Conservation (phyloP, 2,797 vertebrate genomes). For the Austrolebias charrua region DNA sequence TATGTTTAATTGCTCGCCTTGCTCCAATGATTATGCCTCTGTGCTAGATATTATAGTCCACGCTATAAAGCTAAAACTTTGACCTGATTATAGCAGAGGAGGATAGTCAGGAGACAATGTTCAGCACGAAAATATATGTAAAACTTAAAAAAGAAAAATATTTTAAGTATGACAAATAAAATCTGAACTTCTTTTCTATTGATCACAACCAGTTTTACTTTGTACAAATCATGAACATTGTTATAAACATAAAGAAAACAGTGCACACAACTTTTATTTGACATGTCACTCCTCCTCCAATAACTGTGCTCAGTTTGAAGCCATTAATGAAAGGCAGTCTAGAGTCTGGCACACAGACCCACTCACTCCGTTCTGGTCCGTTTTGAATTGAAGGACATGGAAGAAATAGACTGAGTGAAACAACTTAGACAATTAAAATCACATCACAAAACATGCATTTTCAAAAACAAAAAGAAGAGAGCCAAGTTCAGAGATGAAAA, state of each 20-base stretch:
- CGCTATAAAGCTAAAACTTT: too few relatives aligned
- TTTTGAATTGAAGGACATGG: conserved; percentile 11
- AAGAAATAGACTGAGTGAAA: conserved; percentile 8
- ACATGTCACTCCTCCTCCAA: conserved; percentile 35
- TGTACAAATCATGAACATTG: background rate
- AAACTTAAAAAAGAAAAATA: background rate
- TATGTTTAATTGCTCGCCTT: too few relatives aligned
- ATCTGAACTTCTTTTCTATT: background rate
- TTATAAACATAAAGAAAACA: background rate
- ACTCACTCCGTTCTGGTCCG: conserved; percentile 32
- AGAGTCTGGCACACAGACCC: conserved; percentile 33
- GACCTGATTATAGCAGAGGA: too few relatives aligned
- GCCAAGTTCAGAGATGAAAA: conserved; percentile 45
- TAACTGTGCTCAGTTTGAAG: conserved; percentile 36
- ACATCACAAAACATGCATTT: conserved; percentile 18
- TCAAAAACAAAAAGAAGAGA: conserved; percentile 36
- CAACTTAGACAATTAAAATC: conserved; percentile 16
- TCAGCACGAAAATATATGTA: background rate
- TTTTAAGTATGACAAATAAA: background rate
- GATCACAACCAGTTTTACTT: background rate
- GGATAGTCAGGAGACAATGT: background rate
- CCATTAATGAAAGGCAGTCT: conserved; percentile 49
- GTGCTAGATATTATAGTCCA: too few relatives aligned
- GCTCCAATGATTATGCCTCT: too few relatives aligned
- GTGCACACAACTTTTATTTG: conserved; percentile 36